Base-by-base conservation (phyloP, 1,140 invertebrate species). In the Ostrea edulis region DNA sequence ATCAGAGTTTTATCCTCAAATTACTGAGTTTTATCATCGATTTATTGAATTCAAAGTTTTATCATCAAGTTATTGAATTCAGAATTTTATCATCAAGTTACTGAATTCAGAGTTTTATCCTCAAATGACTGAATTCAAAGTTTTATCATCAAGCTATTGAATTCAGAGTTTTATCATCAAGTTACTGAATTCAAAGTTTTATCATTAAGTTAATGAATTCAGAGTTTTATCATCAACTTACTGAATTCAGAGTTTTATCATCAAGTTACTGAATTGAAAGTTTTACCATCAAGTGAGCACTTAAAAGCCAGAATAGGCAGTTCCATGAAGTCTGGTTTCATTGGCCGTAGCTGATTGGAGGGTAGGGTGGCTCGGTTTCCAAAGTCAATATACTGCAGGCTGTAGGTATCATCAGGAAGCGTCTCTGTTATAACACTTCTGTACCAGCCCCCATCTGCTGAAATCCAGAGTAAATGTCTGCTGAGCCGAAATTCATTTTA, bases 381-480 rank as follows among this genome's bases (percentile, higher is more conserved):
- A 86, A 90, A 90, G 51, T 90, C 89, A 35, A 86, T 4, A n/a
- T 88, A 90, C 11, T 88, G 85, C 2, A 90, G 51, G 8, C 52
- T 44, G n/a, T 85, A 86, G 9, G 87, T 77, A 4, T 65, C 35
- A n/a, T 88, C 55, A 2, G 22, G 65, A 81, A 83, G 85, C 12
- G 25, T 54, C 65, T 88, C 71, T 12, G 14, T 44, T 0, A 90
- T 62, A 58, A 54, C 54, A 58, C 53, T 84, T 82, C 89, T 88
- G 54, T 90, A 88, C 89, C 89, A 90, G 4, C 82, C 71, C 29
- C 29, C 81, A 52, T 90, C 89, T 4, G 52, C 89, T 89, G 82
- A 17, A 68, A 86, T n/a, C 20, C 35, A 52, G 29, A 85, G 9
- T 22, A 9, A 14, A n/a, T 22, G 17, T 22, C 55, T 25, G 35